Conservation (phyloP, 2,888 invertebrate genomes). For the Protonemura montana region DNA sequence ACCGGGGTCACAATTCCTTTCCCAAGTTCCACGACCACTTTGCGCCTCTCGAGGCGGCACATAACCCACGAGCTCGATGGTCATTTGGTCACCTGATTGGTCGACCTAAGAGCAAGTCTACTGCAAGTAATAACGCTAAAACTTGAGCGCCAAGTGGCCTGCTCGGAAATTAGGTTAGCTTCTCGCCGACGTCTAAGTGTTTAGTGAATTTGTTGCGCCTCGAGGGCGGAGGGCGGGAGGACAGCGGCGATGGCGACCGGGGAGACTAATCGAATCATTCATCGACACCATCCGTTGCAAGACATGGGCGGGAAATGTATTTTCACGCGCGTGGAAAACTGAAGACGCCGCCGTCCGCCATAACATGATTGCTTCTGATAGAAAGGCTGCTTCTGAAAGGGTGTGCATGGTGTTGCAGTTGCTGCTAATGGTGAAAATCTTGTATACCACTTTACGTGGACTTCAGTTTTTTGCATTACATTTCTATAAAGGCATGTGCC, state of each 20-base stretch:
- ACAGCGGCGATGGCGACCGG: not conserved
- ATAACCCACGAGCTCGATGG: not conserved
- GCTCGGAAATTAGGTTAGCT: not conserved
- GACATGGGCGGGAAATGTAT: not conserved
- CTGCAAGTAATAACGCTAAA: constrained; percentile 7
- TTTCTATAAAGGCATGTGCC: too few species aligned
- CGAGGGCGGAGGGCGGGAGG: too few species aligned
- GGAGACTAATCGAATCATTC: not conserved
- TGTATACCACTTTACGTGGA: too few species aligned
- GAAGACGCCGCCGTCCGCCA: not conserved
- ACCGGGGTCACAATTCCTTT: not conserved
- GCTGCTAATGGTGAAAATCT: too few species aligned
- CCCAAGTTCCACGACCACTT: not conserved
- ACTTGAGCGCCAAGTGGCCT: not conserved
- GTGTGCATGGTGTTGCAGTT: too few species aligned
- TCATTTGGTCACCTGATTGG: not conserved
- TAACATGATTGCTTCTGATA: not conserved
- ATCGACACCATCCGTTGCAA: not conserved
- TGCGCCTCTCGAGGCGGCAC: not conserved
- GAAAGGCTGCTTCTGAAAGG: too few species aligned
- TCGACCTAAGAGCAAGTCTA: not conserved
- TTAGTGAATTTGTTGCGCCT: not conserved
- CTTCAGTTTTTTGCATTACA: too few species aligned
- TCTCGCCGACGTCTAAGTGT: not conserved
- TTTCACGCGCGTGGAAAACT: not conserved